Evolutionary conservation across 1,140 invertebrate species (phyloP).

Genomic region (Papilio dardanus): DNA sequence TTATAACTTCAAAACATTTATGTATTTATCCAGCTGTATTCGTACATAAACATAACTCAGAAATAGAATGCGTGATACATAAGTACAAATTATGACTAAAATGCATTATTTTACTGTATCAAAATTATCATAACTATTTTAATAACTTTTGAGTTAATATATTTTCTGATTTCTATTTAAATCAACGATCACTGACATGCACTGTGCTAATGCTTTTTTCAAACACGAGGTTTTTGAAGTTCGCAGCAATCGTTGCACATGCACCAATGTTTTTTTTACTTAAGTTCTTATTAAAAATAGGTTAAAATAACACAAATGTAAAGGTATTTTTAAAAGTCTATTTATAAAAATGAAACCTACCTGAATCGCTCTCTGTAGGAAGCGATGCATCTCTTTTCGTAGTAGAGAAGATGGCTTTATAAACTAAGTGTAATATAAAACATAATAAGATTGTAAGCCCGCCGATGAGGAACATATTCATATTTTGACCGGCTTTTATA

Average conservation of each 20-base stretch:
- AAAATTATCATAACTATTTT: background rate
- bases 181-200: background rate
- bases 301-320: background rate
- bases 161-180: background rate
- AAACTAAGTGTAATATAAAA: constrained; percentile 69
- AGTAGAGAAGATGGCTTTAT: constrained; percentile 66
- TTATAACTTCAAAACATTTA: background rate
- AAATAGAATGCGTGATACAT: background rate
- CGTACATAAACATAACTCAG: background rate
- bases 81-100: constrained; percentile 10
- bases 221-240: constrained; percentile 1
- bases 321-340: constrained; percentile 1
- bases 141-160: background rate
- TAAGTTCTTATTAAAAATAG: background rate
- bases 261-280: background rate
- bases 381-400: constrained; percentile 64
- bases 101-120: background rate
- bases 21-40: constrained; percentile 11
- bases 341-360: constrained; percentile 51
- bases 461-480: constrained; percentile 59
- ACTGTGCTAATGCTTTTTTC: background rate
- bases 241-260: background rate
- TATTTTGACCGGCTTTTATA: constrained; percentile 62
- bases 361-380: constrained; percentile 67
- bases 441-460: constrained; percentile 61